Evolutionary conservation across 2,797 vertebrate genomes (phyloP).

Genomic region (Acomys russatus): DNA sequence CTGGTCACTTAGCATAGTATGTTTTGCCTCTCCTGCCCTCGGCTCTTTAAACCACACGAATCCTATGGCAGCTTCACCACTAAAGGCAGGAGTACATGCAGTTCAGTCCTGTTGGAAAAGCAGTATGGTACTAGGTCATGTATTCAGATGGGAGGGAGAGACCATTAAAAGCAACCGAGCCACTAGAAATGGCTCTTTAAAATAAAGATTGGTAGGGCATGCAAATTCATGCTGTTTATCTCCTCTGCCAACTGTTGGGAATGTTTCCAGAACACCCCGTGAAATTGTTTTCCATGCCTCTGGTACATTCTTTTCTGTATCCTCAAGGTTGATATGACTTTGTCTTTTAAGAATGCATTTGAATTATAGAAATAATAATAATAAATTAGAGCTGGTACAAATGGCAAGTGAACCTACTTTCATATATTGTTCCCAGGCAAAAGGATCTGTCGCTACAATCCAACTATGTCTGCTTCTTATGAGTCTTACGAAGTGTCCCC

Average conservation of each 20-base stretch:
- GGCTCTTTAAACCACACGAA: neutral
- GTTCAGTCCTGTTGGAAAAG: neutral
- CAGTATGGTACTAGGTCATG: neutral
- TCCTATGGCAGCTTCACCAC: neutral
- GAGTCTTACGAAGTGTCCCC: neutral
- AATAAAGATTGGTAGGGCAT: neutral
- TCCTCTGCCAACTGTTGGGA: neutral
- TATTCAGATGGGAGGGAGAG: neutral
- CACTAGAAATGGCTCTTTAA: neutral
- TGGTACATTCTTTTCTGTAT: neutral
- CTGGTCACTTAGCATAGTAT: neutral
- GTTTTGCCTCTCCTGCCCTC: neutral
- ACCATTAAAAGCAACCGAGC: neutral
- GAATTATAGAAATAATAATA: slow-evolving; percentile 50
- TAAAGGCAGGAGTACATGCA: neutral
- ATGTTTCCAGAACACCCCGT: slow-evolving; percentile 14
- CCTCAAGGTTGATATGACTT: neutral
- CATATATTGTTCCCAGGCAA: neutral
- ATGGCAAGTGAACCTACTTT: slow-evolving; percentile 28
- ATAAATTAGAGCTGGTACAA: slow-evolving; percentile 38
- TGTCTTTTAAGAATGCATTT: slow-evolving; percentile 52
- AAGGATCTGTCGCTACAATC: neutral
- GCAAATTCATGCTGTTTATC: neutral
- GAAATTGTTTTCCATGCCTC: neutral
- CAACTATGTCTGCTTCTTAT: neutral